Evolutionary conservation across 2,797 vertebrate genomes (phyloP), one percentile per base, ranked within the genome.

Genomic region (Mastacembelus armatus): DNA sequence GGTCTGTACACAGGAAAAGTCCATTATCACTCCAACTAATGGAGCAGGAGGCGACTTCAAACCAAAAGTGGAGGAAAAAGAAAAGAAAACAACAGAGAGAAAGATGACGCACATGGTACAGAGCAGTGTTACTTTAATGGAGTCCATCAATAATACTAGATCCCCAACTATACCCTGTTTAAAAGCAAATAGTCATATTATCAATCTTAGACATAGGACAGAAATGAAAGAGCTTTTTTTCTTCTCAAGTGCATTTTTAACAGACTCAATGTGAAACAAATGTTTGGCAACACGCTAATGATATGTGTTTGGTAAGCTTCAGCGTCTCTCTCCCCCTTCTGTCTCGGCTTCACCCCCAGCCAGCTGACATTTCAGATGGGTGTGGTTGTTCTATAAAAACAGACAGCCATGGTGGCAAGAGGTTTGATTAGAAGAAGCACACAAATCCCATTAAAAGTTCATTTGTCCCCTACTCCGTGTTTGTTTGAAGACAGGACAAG

Each of bases 361-460:
- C 77, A 84, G 92, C 92, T 91, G 91, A 92, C 90, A 87, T 88
- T n/a, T 85, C 45, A 84, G 88, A 81, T 69, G 90, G 87, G 90
- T 80, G 85, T 82, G 82, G 83, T 92, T 81, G 85, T 85, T 90
- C 90, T 88, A 80, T 72, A 66, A 92, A 93, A 93, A 93, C 90
- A 92, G 85, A 86, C 82, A 75, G 75, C 39, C 72, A 84, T 86
- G 90, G 92, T 90, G 90, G 91, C 88, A 71, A 75, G 73, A 64
- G 43, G 89, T 89, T 88, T 94, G 92, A 94, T 93, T 91, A 93
- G 89, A 89, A 93, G 89, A 92, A 91, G 89, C 84, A 85, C 86
- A 67, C 89, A 88, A 91, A 92, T 91, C 91, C 85, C 90, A 94
- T 94, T 93, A 94, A 93, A 94, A 94, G 85, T 85, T 84, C 61